Percentiles rank a stretch among this genome's conserved stretches.
phyloP scores from a whole-genome alignment of 2,797 vertebrate genomes.

The Coracias cyanogaster region DNA sequence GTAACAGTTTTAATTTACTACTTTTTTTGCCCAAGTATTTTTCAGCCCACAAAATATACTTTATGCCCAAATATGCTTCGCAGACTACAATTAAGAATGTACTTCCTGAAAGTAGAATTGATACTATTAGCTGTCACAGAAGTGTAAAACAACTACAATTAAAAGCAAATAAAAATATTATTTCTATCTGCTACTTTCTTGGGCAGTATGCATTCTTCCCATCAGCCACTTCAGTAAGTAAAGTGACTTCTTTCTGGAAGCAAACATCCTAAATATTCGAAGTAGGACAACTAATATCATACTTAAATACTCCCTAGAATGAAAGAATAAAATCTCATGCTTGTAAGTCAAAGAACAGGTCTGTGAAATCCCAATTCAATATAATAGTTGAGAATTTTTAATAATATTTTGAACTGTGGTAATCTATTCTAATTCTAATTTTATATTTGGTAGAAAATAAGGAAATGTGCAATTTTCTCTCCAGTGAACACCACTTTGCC shows the following conservation, averaged over 20 bases:
- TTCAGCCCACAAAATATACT: neutral
- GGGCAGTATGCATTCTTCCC: neutral
- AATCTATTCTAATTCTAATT: neutral
- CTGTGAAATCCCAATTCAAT: neutral
- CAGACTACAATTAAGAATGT: neutral
- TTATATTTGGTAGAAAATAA: neutral
- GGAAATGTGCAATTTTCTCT: neutral
- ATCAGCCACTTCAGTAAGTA: neutral
- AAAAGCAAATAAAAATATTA: neutral
- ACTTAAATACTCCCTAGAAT: neutral
- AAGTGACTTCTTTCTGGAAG: neutral
- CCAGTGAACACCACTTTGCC: neutral
- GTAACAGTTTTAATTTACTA: neutral
- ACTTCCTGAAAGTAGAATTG: neutral
- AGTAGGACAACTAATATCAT: neutral
- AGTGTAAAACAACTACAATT: neutral
- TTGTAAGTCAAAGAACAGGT: neutral
- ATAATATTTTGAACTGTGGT: neutral
- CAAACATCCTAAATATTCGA: neutral
- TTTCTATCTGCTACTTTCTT: neutral
- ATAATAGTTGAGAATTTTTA: neutral
- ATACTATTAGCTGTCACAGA: neutral
- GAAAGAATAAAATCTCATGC: neutral
- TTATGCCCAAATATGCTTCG: neutral
- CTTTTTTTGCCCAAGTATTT: neutral